Percentiles rank a stretch among this genome's conserved stretches.
phyloP scores from a whole-genome alignment of 2,888 invertebrate species.

The Pharmacophagus antenor region DNA sequence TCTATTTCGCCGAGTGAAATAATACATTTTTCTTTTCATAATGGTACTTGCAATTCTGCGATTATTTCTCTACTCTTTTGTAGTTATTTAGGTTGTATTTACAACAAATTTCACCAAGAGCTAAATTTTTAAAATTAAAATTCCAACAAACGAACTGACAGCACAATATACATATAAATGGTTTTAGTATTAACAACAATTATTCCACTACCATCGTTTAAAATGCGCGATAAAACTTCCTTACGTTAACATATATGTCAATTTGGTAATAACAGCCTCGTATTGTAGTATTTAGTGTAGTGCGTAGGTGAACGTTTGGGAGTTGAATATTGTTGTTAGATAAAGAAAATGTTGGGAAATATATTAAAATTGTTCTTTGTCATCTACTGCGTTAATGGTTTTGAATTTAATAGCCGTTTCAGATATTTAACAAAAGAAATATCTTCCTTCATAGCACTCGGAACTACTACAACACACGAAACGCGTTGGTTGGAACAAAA shows the following conservation, averaged over 20 bases:
- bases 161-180: neutral
- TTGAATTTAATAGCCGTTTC: conserved; percentile 48
- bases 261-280: conserved; percentile 3
- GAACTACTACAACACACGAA: conserved; percentile 37
- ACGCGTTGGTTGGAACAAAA: conserved; percentile 59
- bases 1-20: too few species aligned
- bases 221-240: conserved; percentile 26
- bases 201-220: conserved; percentile 32
- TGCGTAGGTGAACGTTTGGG: neutral
- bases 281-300: conserved; percentile 9
- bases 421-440: conserved; percentile 48
- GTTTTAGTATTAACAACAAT: neutral
- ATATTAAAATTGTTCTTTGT: conserved; percentile 33
- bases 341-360: conserved; percentile 34
- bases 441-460: conserved; percentile 33
- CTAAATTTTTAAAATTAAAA: neutral
- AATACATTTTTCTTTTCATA: too few species aligned
- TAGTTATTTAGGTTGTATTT: too few species aligned
- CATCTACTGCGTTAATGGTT: conserved; percentile 35
- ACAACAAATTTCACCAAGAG: too few species aligned
- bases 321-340: neutral
- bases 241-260: conserved; percentile 18
- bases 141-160: neutral
- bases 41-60: too few species aligned
- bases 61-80: too few species aligned